Evolutionary conservation across 2,888 invertebrate genomes (phyloP).

Genomic region (Auanema sp.): DNA sequence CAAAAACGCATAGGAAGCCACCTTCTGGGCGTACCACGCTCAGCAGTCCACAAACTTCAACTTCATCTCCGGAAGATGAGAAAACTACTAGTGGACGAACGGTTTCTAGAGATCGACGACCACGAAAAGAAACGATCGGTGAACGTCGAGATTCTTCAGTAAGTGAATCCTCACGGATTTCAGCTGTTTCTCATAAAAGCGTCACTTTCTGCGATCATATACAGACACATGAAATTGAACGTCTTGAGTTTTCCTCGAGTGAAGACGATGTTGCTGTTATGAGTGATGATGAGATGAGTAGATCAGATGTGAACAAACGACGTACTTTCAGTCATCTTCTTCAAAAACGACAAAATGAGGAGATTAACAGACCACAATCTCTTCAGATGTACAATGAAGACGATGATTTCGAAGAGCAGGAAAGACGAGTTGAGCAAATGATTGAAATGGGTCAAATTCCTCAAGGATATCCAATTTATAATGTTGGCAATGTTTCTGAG

Average conservation of each 20-base stretch:
- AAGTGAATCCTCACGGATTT: constrained; percentile 40
- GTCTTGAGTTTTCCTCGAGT: constrained; percentile 30
- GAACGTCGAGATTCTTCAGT: constrained; percentile 48
- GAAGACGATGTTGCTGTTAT: constrained; percentile 43
- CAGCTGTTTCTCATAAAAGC: constrained; percentile 36
- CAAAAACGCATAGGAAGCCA: not conserved
- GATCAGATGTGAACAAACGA: constrained; percentile 24
- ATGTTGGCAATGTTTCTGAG: constrained; percentile 30
- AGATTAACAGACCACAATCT: not conserved
- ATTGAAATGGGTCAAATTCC: constrained; percentile 6
- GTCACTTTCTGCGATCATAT: constrained; percentile 50
- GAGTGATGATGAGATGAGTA: constrained; percentile 46
- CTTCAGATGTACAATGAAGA: constrained; percentile 15
- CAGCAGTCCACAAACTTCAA: not conserved
- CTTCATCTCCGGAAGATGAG: constrained; percentile 14
- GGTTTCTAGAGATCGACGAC: not conserved
- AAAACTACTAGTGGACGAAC: not conserved
- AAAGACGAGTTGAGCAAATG: constrained; percentile 27
- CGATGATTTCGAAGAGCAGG: constrained; percentile 46
- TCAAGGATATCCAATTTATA: constrained; percentile 24
- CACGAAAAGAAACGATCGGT: constrained; percentile 25
- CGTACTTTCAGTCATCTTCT: constrained; percentile 23
- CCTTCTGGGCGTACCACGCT: not conserved
- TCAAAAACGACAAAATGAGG: constrained; percentile 17
- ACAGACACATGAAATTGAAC: constrained; percentile 46